Conservation (phyloP, 1,140 invertebrate genomes). For the Habropoda laboriosa region DNA sequence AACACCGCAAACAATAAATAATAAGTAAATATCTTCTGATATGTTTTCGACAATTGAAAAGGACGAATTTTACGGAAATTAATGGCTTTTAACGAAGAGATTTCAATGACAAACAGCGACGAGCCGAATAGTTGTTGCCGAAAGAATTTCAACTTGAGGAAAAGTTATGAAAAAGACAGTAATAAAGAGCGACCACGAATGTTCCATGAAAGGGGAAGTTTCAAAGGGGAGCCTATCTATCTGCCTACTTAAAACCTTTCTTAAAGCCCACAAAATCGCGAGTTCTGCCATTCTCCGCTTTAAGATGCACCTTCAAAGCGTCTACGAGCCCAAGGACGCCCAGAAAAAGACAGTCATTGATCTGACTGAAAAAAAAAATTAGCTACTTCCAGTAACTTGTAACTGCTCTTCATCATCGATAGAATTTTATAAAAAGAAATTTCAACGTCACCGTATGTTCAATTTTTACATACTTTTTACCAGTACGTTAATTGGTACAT, state of each 20-base stretch:
- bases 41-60: no score
- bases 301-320: neutral
- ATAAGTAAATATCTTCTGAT: no score
- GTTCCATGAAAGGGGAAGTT: neutral
- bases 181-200: slow-evolving; percentile 15
- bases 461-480: no score
- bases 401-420: no score
- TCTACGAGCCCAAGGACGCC: neutral
- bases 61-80: no score
- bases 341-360: no score
- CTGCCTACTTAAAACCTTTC: slow-evolving; percentile 1
- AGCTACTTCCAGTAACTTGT: no score
- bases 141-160: neutral
- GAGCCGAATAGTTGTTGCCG: neutral
- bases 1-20: no score
- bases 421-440: no score
- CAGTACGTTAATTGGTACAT: no score
- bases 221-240: neutral
- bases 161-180: neutral
- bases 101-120: neutral
- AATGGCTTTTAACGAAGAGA: neutral
- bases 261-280: neutral
- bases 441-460: no score
- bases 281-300: neutral
- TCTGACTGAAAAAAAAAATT: neutral